These are phyloP conservation scores for Nestor notabilis DNA, from an alignment of 2,113 vertebrate genomes.

Conservation along the genomic window DNA sequence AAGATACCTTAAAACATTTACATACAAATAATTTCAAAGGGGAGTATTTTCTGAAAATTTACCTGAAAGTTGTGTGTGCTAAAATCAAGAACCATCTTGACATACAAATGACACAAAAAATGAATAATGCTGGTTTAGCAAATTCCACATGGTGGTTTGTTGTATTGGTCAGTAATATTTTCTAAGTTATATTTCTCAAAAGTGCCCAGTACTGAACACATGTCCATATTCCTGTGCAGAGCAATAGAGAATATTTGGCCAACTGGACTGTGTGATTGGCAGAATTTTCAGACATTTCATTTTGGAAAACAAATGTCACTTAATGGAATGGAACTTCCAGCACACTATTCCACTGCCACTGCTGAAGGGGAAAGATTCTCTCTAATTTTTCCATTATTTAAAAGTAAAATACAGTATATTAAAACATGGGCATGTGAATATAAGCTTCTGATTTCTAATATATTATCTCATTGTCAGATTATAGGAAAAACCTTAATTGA, in stretches of 20 bases:
- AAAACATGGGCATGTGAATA: not conserved
- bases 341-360: slow-evolving; percentile 30
- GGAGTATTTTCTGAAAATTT: not conserved
- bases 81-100: not conserved
- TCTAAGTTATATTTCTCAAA: slow-evolving; percentile 5
- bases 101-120: not conserved
- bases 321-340: slow-evolving; percentile 41
- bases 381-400: slow-evolving; percentile 17
- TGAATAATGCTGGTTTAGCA: not conserved
- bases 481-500: not conserved
- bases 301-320: slow-evolving; percentile 59
- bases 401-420: not conserved
- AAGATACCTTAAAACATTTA: not conserved
- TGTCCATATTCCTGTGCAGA: slow-evolving; percentile 16
- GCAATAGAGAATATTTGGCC: not conserved
- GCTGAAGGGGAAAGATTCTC: slow-evolving; percentile 8
- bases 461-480: not conserved
- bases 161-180: not conserved
- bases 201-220: not conserved
- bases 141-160: not conserved
- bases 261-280: slow-evolving; percentile 44
- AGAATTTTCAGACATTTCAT: slow-evolving; percentile 27
- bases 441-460: not conserved
- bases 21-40: not conserved
- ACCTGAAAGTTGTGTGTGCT: not conserved